Evolutionary conservation across 2,888 invertebrate species (phyloP).

Genomic region (Tenthredo amoena): DNA sequence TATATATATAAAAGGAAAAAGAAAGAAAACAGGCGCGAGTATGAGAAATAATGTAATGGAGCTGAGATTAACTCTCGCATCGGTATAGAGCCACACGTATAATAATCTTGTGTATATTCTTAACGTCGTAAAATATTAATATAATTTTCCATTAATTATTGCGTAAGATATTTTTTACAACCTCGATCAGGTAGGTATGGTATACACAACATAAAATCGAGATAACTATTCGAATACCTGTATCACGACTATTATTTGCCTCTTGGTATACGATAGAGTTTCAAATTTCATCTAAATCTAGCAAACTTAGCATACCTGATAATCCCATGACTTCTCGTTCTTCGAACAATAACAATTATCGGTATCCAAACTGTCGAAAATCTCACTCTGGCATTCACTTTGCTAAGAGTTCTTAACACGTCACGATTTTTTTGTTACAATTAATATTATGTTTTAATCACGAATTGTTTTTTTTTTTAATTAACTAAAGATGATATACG

Average conservation of each 20-base stretch:
- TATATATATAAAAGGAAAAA: neutral
- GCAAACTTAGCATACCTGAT: conserved; percentile 15
- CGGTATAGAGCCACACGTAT: neutral
- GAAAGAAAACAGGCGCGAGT: neutral
- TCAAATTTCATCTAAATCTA: neutral
- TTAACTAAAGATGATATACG: too few species aligned
- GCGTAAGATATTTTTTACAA: neutral
- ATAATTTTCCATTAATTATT: conserved; percentile 20
- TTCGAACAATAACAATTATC: too few species aligned
- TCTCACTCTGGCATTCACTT: neutral
- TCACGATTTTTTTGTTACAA: neutral
- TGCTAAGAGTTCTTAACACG: neutral
- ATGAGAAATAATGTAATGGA: neutral
- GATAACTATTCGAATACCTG: neutral
- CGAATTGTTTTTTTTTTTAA: neutral
- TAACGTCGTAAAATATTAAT: neutral
- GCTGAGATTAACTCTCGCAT: neutral
- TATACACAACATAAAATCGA: neutral
- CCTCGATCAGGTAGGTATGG: neutral
- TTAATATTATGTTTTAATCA: neutral
- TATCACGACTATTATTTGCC: too few species aligned
- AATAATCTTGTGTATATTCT: neutral
- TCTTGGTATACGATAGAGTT: neutral
- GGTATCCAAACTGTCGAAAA: neutral
- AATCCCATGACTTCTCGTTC: conserved; percentile 13